Conservation (phyloP, 1,140 invertebrate species). For the Drosophila suzukii region DNA sequence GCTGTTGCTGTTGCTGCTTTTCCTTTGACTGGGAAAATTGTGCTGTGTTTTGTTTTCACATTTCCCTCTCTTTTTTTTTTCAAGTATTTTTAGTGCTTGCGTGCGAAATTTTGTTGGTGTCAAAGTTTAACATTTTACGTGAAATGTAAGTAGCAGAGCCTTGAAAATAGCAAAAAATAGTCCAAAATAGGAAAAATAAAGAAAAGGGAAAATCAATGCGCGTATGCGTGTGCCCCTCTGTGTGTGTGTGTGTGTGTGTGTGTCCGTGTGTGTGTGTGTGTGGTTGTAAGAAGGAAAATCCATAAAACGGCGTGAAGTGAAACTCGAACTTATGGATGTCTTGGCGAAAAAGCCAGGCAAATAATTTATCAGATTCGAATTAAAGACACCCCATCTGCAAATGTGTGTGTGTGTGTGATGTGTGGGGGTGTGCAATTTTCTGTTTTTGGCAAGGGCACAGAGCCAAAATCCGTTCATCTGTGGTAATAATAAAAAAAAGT, state of each 20-base stretch:
- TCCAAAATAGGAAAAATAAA: slow-evolving; percentile 19
- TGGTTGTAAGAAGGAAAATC: slow-evolving; percentile 58
- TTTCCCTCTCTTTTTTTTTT: slow-evolving; percentile 27
- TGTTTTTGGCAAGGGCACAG: slow-evolving; percentile 32
- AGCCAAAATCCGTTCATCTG: slow-evolving; percentile 22
- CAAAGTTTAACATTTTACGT: slow-evolving; percentile 60
- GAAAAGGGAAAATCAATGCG: slow-evolving; percentile 73
- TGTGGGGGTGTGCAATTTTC: slow-evolving; percentile 15
- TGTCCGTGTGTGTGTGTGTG: slow-evolving; percentile 5
- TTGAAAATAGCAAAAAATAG: slow-evolving; percentile 65
- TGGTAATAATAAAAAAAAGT: slow-evolving; percentile 3
- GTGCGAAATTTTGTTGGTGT: slow-evolving; percentile 61
- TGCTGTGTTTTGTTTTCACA: slow-evolving; percentile 28
- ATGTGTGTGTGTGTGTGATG: slow-evolving; percentile 14
- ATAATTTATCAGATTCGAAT: slow-evolving; percentile 67
- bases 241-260: slow-evolving; percentile 13
- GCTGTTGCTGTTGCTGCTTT: slow-evolving; percentile 4
- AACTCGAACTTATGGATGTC: slow-evolving; percentile 56
- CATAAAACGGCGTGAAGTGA: slow-evolving; percentile 62
- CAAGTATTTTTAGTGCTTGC: slow-evolving; percentile 73
- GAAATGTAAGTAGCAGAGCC: slow-evolving; percentile 62
- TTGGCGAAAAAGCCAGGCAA: slow-evolving; percentile 14
- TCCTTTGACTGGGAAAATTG: slow-evolving; percentile 26
- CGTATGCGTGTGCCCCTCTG: slow-evolving; percentile 38
- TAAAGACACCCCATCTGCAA: slow-evolving; percentile 41